Percentiles rank a stretch among this genome's conserved stretches.
Evolutionary conservation across 2,888 invertebrate species (phyloP).

Genomic region (Lacanobia oleracea): DNA sequence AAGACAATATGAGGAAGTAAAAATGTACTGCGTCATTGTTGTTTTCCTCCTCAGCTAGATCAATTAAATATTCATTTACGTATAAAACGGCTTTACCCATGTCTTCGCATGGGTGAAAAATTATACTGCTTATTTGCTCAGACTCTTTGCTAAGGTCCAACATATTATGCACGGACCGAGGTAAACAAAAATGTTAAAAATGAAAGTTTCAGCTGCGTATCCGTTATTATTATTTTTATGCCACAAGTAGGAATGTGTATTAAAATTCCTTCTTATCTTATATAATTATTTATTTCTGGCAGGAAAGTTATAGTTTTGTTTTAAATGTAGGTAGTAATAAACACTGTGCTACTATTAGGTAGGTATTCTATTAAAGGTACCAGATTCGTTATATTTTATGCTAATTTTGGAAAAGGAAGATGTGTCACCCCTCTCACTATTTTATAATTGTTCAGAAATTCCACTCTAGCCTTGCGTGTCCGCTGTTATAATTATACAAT

Average conservation of each 20-base stretch:
- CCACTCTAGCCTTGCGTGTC: not conserved
- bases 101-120: constrained; percentile 16
- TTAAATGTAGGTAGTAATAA: not conserved
- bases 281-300: not conserved
- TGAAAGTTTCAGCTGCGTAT: constrained; percentile 36
- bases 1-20: constrained; percentile 50
- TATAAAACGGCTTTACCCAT: constrained; percentile 11
- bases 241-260: not conserved
- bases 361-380: not conserved
- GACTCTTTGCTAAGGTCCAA: not conserved
- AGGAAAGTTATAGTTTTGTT: not conserved
- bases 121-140: constrained; percentile 19
- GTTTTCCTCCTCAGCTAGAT: constrained; percentile 49
- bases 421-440: no score
- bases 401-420: not conserved
- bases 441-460: not conserved
- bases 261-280: not conserved
- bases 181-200: constrained; percentile 36
- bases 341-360: not conserved
- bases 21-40: constrained; percentile 40
- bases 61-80: constrained; percentile 46
- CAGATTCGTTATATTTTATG: not conserved
- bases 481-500: no score
- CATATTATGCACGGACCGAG: not conserved
- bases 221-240: not conserved